phyloP scores from a whole-genome alignment of 2,888 invertebrate genomes.

The Tiphia femorata region DNA sequence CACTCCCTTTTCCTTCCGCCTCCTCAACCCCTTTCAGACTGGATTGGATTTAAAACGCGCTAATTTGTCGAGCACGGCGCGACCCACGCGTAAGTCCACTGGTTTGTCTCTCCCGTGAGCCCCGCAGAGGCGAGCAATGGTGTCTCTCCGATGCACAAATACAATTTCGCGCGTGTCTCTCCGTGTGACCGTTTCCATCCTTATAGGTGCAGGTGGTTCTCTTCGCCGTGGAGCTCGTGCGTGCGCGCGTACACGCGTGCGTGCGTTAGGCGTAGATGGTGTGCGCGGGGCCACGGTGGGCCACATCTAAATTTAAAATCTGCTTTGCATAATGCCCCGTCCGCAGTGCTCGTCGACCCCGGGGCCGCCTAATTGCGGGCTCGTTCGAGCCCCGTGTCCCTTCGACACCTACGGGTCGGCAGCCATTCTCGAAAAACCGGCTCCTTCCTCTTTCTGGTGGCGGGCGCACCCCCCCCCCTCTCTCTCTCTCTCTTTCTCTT shows the following conservation, averaged over 20 bases:
- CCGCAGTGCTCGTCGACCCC: conserved; percentile 46
- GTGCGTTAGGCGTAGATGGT: conserved; percentile 9
- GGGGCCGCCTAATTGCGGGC: conserved; percentile 63
- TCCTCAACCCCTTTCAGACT: conserved; percentile 52
- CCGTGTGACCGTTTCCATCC: conserved; percentile 3
- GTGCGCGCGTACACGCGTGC: conserved; percentile 5
- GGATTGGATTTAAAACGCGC: conserved; percentile 69
- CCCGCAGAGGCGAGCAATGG: neutral
- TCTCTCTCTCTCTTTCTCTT: conserved; percentile 15
- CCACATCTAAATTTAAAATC: conserved; percentile 68
- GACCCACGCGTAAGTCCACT: conserved; percentile 46
- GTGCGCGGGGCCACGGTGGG: conserved; percentile 44
- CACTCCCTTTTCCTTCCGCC: conserved; percentile 2
- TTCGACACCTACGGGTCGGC: conserved; percentile 65
- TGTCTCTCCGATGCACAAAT: no score
- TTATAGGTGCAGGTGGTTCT: conserved; percentile 16
- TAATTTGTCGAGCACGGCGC: conserved; percentile 64
- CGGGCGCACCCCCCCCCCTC: conserved; percentile 13
- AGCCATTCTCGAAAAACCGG: conserved; percentile 55
- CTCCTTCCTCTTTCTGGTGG: conserved; percentile 43
- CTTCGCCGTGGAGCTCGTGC: neutral
- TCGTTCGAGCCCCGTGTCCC: conserved; percentile 58
- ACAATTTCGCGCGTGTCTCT: conserved; percentile 10
- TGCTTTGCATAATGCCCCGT: conserved; percentile 66
- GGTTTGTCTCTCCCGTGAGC: neutral